Conservation (phyloP, 2,797 vertebrate species). For the Caiman crocodilus region DNA sequence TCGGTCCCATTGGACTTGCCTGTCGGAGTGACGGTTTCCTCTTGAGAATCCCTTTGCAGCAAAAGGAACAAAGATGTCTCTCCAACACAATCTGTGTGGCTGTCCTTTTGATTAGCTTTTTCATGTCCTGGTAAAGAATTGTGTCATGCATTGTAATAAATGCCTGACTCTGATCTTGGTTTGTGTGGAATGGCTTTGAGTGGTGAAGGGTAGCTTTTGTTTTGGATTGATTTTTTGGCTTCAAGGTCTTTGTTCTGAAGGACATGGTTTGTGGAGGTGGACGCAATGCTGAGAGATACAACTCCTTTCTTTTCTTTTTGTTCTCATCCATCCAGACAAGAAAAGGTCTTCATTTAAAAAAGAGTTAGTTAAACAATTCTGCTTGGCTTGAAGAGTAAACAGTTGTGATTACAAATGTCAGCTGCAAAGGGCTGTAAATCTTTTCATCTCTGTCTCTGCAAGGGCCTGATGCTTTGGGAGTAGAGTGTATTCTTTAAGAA, state of each 20-base stretch:
- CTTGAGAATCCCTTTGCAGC: neutral
- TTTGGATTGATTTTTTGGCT: conserved; percentile 56
- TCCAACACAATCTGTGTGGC: neutral
- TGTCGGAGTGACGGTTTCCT: neutral
- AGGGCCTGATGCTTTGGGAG: neutral
- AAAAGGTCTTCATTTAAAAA: conserved; percentile 50
- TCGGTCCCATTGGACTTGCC: neutral
- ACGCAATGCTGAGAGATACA: conserved; percentile 25
- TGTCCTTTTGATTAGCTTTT: neutral
- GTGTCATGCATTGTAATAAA: neutral
- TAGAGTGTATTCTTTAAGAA: neutral
- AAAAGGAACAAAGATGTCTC: neutral
- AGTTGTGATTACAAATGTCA: conserved; percentile 60
- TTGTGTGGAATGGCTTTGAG: conserved; percentile 5
- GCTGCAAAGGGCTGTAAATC: conserved; percentile 39
- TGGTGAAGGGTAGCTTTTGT: conserved; percentile 1
- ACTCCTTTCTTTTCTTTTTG: conserved; percentile 9
- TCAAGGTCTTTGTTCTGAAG: conserved; percentile 59
- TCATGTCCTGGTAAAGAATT: neutral
- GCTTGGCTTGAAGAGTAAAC: conserved; percentile 55
- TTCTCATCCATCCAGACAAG: conserved; percentile 55
- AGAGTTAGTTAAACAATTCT: conserved; percentile 61
- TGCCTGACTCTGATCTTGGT: neutral
- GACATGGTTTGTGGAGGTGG: conserved; percentile 10
- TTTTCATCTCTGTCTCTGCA: neutral